Evolutionary conservation across 2,888 invertebrate genomes (phyloP).

Genomic region (Melinopterus prodromus): DNA sequence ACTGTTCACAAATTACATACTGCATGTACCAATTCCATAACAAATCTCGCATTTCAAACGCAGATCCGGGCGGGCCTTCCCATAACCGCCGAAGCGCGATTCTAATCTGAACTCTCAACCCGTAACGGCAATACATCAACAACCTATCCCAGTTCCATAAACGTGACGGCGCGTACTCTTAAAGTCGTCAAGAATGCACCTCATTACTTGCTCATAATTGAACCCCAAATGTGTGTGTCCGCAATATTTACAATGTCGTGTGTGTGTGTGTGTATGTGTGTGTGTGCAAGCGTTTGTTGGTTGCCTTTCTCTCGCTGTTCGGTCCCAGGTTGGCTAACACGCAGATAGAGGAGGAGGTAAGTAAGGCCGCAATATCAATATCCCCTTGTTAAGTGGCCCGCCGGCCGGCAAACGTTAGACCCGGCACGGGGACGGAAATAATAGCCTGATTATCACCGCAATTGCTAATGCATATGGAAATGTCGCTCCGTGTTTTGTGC

Average conservation of each 20-base stretch:
- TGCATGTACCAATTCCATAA: neutral
- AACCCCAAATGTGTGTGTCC: neutral
- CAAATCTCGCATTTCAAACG: neutral
- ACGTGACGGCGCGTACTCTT: conserved; percentile 12
- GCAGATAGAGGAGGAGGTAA: neutral
- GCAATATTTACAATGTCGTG: neutral
- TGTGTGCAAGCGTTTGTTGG: neutral
- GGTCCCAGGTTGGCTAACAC: neutral
- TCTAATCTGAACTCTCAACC: neutral
- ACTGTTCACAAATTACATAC: neutral
- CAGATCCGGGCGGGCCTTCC: neutral
- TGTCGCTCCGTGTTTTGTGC: neutral
- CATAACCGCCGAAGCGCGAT: neutral
- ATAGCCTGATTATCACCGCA: conserved; percentile 4
- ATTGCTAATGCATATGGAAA: neutral
- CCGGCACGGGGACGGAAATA: neutral
- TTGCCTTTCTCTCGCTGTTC: neutral
- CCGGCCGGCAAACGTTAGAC: neutral
- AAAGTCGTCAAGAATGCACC: conserved; percentile 14
- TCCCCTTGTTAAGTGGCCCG: neutral
- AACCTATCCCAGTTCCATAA: conserved; percentile 24
- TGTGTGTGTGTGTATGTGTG: too few relatives aligned
- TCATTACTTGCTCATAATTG: neutral
- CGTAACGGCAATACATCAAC: conserved; percentile 13
- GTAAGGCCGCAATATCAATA: neutral